Base-by-base conservation (phyloP, 2,797 vertebrate species). In the Apogon talboti region DNA sequence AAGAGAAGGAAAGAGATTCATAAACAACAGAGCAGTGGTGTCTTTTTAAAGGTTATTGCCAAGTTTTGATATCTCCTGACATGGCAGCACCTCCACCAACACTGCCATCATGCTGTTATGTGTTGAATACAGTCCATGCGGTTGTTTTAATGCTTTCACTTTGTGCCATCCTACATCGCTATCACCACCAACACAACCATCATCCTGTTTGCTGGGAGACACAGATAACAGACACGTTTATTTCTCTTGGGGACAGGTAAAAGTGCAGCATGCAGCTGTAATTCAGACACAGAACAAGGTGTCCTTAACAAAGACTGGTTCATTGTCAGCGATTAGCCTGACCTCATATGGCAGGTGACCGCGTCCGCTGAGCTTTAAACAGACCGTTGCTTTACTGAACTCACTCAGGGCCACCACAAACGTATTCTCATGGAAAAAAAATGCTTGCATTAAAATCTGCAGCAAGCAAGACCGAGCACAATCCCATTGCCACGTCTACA, bases 221-320 rank as follows among this genome's bases (percentile, higher is more conserved):
- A 28, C 40, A 67, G 81, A 82, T 76, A 78, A 80, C 78, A 63
- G 41, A 44, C 53, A n/a, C 12, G 6, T 46, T 62, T 75, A 60
- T 76, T 64, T 74, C 51, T 55, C 54, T 63, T 66, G 68, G 43
- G 63, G 35, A 52, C 50, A 74, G 73, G 80, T 69, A 46, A 47
- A 65, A 62, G n/a, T 18, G 30, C 68, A 70, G 54, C 59, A 28
- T 49, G 65, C 30, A 51, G 50, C 48, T 57, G 1, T 35, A 45
- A 63, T 61, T 63, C 65, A 52, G 37, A 68, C 24, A n/a, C 40
- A 71, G 56, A 74, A 57, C 56, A 44, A 42, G 4, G 1, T 60
- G 58, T 73, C 56, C 54, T 71, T 42, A 67, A 78, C 56, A 65
- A 49, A 19, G 40, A 74, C 15, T 69, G 62, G 56, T 47, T 71